These are phyloP conservation scores for Fragum fragum DNA, from an alignment of 2,888 invertebrate species.

Conservation along the genomic window DNA sequence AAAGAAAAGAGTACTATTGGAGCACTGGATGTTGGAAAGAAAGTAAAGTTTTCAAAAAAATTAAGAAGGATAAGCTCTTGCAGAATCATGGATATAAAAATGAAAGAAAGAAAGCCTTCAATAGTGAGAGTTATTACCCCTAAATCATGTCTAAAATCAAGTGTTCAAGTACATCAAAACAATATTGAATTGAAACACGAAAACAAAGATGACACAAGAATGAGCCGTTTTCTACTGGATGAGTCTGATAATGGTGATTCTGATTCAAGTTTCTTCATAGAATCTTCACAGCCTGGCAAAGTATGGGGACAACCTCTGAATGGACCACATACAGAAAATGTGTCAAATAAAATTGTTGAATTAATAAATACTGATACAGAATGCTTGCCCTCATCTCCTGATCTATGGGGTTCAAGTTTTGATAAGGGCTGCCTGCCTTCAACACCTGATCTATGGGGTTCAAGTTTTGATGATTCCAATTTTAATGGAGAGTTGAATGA, in stretches of 20 bases:
- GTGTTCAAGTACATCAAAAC: neutral
- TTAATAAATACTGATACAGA: neutral
- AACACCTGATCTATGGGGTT: constrained; percentile 3
- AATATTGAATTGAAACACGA: neutral
- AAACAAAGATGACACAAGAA: neutral
- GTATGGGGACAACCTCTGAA: neutral
- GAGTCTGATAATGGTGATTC: neutral
- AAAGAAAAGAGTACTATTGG: neutral
- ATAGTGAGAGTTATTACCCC: neutral
- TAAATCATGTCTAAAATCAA: constrained; percentile 14
- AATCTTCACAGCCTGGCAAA: constrained; percentile 2
- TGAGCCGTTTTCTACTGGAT: neutral
- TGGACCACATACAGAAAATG: neutral
- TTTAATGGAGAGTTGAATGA: neutral
- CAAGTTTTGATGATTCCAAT: neutral
- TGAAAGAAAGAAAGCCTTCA: constrained; percentile 41
- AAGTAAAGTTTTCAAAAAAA: constrained; percentile 50
- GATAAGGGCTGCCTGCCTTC: neutral
- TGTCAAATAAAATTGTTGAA: neutral
- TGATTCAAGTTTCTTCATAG: constrained; percentile 21
- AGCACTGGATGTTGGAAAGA: constrained; percentile 13
- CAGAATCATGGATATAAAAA: constrained; percentile 61
- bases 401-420: too few relatives aligned
- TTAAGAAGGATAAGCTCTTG: constrained; percentile 56
- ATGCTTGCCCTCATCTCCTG: neutral